Evolutionary conservation across 2,888 invertebrate species (phyloP).

Genomic region (Eurytoma californica): DNA sequence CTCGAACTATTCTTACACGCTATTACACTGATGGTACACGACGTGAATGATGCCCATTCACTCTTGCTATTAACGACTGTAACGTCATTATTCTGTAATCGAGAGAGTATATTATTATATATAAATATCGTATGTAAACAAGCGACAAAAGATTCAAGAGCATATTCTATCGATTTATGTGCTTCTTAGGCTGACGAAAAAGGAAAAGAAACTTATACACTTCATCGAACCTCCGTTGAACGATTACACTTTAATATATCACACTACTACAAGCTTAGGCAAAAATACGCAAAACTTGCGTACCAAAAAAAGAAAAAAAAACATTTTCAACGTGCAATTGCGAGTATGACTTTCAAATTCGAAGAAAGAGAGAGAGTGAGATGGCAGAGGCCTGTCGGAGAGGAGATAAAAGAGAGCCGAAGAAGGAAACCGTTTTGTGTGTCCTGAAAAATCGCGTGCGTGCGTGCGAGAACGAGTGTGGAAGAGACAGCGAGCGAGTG

Average conservation of each 20-base stretch:
- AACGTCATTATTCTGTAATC: slow-evolving; percentile 16
- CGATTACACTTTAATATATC: slow-evolving; percentile 53
- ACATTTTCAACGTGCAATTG: slow-evolving; percentile 17
- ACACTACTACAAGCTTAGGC: slow-evolving; percentile 30
- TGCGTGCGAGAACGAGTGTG: neutral
- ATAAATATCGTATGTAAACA: slow-evolving; percentile 17
- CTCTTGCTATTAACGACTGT: slow-evolving; percentile 25
- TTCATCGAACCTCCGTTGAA: slow-evolving; percentile 53
- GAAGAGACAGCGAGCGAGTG: neutral
- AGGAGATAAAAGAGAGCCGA: neutral
- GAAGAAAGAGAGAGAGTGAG: neutral
- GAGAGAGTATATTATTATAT: slow-evolving; percentile 33
- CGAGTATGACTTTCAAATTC: neutral
- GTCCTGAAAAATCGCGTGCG: slow-evolving; percentile 2
- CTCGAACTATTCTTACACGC: slow-evolving; percentile 33
- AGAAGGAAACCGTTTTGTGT: neutral
- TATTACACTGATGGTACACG: slow-evolving; percentile 13
- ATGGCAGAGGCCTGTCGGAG: neutral
- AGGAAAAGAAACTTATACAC: slow-evolving; percentile 37
- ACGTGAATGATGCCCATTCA: slow-evolving; percentile 20
- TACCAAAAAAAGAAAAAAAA: slow-evolving; percentile 19
- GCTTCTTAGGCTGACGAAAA: slow-evolving; percentile 40
- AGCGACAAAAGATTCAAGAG: slow-evolving; percentile 16
- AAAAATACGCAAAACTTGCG: slow-evolving; percentile 31
- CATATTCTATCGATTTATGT: slow-evolving; percentile 43